Evolutionary conservation across 2,888 invertebrate species (phyloP), one percentile per base, ranked within the genome.

Genomic region (Spicauda simplicius): DNA sequence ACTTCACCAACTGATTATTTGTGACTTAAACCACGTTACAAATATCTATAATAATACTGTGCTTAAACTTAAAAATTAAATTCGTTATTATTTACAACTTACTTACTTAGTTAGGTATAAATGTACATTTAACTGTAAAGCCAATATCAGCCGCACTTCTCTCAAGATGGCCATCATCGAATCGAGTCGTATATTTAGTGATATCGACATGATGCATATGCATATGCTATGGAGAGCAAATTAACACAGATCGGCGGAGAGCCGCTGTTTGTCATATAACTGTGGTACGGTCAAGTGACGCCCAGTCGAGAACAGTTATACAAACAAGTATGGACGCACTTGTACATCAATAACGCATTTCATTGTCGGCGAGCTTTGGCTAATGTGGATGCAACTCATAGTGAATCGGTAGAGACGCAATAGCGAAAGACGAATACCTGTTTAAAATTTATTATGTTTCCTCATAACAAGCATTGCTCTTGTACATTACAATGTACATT

Each of bases 331-430:
- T 78, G 61, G 77, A 81, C 79, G 78, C 81, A 81, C 83, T 84
- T 82, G 82, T 85, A 83, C 76, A 88, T 86, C 82, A 90, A 90
- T 90, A 91, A 88, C 87, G 90, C 88, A 84, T 85, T 83, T 86
- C 90, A 88, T 89, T 90, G 88, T 87, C 83, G 87, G 84, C 79
- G 74, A 75, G 79, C 74, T 80, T 81, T 79, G 75, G 84, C 82
- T 82, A 81, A 85, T 83, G 83, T 81, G 85, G 81, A 80, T 85
- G 84, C 82, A 79, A 84, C 85, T 83, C 80, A n/a, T n/a, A 77
- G 80, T 75, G 80, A 80, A 79, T 80, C 71, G 53, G 18, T 25
- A 60, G 16, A 16, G 30, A 33, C 25, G 25, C 30, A 0, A 30
- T n/a, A 25, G n/a, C n/a, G n/a, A 25, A 25, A 25, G 25, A 25